Evolutionary conservation across 2,888 invertebrate species (phyloP).

Genomic region (Chirona hameri): DNA sequence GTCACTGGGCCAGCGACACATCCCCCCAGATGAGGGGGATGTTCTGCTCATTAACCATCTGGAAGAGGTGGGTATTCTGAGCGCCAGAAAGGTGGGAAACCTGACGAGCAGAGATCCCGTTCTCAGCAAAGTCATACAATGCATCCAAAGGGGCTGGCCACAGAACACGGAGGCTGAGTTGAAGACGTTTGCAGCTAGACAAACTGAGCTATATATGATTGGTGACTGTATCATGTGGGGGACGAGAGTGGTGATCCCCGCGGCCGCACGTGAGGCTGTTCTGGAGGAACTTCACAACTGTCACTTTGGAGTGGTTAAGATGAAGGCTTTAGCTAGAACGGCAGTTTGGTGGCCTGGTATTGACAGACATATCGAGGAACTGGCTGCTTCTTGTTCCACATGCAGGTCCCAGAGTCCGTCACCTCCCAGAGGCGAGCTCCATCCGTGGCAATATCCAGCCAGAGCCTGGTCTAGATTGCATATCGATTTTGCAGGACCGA

Average conservation of each 20-base stretch:
- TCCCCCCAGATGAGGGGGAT: not conserved
- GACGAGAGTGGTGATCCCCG: not conserved
- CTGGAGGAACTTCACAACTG: not conserved
- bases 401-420: not conserved
- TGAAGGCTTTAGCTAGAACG: not conserved
- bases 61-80: not conserved
- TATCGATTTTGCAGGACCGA: not conserved
- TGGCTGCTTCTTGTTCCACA: not conserved
- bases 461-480: not conserved
- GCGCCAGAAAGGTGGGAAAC: not conserved
- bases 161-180: not conserved
- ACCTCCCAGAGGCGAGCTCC: not conserved
- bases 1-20: not conserved
- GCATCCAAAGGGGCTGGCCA: not conserved
- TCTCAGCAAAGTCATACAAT: not conserved
- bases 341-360: not conserved
- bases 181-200: not conserved
- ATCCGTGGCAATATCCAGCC: not conserved
- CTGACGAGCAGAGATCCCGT: not conserved
- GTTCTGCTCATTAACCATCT: no score
- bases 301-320: not conserved
- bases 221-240: not conserved
- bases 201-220: no score
- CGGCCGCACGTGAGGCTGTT: not conserved
- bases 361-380: not conserved